phyloP scores from a whole-genome alignment of 1,140 invertebrate species.

The Pseudobourletiella spinata region DNA sequence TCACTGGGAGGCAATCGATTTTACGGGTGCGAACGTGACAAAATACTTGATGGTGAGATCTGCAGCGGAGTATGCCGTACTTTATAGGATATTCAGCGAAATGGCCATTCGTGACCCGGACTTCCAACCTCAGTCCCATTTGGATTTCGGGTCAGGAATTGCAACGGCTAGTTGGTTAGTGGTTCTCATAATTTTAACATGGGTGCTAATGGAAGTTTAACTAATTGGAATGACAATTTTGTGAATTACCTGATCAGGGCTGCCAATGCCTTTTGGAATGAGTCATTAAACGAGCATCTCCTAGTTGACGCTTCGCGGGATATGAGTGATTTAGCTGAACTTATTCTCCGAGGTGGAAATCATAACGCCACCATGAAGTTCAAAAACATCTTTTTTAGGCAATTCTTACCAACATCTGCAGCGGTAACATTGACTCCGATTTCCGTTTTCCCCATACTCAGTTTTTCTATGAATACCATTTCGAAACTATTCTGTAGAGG shows the following conservation, averaged over 20 bases:
- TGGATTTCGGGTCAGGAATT: constrained; percentile 85
- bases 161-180: constrained; percentile 68
- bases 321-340: constrained; percentile 69
- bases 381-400: constrained; percentile 58
- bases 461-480: no score
- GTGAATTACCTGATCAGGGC: constrained; percentile 59
- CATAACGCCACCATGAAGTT: constrained; percentile 48
- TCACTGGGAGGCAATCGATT: constrained; percentile 61
- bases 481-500: no score
- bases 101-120: constrained; percentile 52
- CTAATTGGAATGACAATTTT: no score
- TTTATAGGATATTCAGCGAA: constrained; percentile 63
- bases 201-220: no score
- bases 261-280: constrained; percentile 57
- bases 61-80: constrained; percentile 62
- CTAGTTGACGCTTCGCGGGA: constrained; percentile 66
- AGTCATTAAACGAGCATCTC: constrained; percentile 65
- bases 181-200: neutral
- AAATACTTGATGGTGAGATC: constrained; percentile 61
- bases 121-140: constrained; percentile 65
- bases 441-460: no score
- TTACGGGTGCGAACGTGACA: constrained; percentile 51
- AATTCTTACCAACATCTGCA: constrained; percentile 64
- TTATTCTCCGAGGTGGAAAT: constrained; percentile 54
- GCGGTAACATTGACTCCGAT: no score